phyloP scores from a whole-genome alignment of 1,140 invertebrate genomes.

The Drosophila nigromelanica region DNA sequence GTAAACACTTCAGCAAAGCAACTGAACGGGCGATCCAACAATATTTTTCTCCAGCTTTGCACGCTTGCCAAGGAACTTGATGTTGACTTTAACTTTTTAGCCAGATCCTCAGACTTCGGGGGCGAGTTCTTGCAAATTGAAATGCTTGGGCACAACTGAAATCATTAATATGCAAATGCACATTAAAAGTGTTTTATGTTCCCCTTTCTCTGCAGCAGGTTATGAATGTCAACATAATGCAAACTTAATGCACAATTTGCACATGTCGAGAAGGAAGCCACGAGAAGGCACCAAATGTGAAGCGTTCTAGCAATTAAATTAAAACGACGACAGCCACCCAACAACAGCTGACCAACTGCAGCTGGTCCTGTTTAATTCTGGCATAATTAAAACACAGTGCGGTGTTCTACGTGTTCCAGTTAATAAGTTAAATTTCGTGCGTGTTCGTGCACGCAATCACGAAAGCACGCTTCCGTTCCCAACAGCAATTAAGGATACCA shows the following conservation, averaged over 20 bases:
- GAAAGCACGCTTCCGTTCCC: background rate
- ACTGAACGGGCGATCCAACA: background rate
- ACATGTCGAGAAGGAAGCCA: constrained; percentile 21
- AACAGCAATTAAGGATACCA: constrained; percentile 6
- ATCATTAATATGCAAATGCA: constrained; percentile 56
- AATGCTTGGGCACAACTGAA: constrained; percentile 22
- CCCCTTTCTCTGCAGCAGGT: background rate
- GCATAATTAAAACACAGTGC: background rate
- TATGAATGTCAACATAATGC: constrained; percentile 34
- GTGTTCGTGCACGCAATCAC: background rate
- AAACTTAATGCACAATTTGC: constrained; percentile 32
- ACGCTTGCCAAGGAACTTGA: background rate
- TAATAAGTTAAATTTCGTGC: background rate
- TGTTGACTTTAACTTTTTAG: background rate
- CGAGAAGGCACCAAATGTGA: constrained; percentile 18
- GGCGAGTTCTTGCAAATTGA: constrained; percentile 7
- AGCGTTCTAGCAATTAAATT: constrained; percentile 63
- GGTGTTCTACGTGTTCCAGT: background rate
- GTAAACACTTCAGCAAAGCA: background rate
- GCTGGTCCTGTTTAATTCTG: too few species aligned
- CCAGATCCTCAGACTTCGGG: constrained; percentile 3
- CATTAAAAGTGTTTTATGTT: constrained; percentile 40
- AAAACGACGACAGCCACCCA: constrained; percentile 41
- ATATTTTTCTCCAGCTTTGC: too few species aligned
- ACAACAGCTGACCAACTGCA: constrained; percentile 9